Percentiles rank a stretch among this genome's conserved stretches.
phyloP scores from a whole-genome alignment of 2,113 vertebrate genomes.

The Syngnathus typhle region DNA sequence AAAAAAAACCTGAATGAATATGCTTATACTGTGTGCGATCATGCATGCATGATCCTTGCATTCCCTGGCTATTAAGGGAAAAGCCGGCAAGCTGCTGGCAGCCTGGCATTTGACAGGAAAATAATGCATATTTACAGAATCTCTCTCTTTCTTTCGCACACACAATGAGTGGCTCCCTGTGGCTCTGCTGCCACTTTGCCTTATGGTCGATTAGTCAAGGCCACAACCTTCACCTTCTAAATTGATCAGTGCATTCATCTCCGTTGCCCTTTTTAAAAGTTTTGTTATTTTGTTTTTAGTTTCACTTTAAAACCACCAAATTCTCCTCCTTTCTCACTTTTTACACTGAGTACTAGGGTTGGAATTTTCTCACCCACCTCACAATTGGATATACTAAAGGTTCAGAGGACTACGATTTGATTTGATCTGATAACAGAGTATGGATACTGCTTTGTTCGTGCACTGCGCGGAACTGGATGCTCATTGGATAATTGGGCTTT shows the following conservation, averaged over 20 bases:
- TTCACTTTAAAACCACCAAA: neutral
- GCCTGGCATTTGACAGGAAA: conserved; percentile 51
- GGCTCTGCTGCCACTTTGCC: conserved; percentile 43
- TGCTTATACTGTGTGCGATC: conserved; percentile 12
- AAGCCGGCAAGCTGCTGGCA: conserved; percentile 52
- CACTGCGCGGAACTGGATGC: no score
- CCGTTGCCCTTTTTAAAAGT: conserved; percentile 28
- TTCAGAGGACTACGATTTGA: no score
- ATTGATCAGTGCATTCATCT: conserved; percentile 21
- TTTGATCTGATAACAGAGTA: no score
- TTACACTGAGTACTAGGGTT: neutral
- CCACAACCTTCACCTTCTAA: conserved; percentile 58
- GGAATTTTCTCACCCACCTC: no score
- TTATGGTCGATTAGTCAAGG: conserved; percentile 64
- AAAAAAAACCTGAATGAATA: neutral
- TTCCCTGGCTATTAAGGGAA: conserved; percentile 37
- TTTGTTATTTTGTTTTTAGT: neutral
- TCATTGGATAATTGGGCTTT: no score
- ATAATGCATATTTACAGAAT: conserved; percentile 66
- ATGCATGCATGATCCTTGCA: conserved; percentile 47
- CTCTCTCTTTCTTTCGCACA: conserved; percentile 11
- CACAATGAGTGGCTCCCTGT: conserved; percentile 29
- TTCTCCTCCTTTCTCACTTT: neutral
- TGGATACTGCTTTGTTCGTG: no score
- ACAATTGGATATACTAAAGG: no score